Base-by-base conservation (phyloP, 2,797 vertebrate species). In the Valencia hispanica region DNA sequence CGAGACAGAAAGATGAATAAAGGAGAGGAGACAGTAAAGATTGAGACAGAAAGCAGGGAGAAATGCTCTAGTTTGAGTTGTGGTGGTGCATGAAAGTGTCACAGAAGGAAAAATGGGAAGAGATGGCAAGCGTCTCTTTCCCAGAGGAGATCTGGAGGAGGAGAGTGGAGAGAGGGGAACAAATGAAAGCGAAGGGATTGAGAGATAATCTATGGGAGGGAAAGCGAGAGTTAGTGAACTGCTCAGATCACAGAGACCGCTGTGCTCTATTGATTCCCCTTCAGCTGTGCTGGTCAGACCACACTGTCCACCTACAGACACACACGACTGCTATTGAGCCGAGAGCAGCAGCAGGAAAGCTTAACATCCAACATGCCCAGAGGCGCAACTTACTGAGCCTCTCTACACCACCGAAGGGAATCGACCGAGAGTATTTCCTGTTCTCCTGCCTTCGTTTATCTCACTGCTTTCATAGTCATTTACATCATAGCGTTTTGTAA, bases 171-270 rank as follows among this genome's bases (percentile, higher is more conserved):
- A 73, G 69, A 53, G 48, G 63, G 82, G 80, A 73, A 81, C 76
- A 69, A 81, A 82, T 59, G 84, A 84, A 81, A 79, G 84, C 30
- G 18, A 59, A 47, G 78, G 41, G 84, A 78, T 79, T 87, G 91
- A 91, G 81, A 80, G 84, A 83, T 92, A 87, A 93, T 93, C 92
- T 89, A 88, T 87, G 82, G 77, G 79, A 85, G 82, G 79, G 85
- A 79, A 83, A 83, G 87, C 79, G 71, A 53, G 68, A 73, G 80
- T 80, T 20, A 73, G 87, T 82, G 90, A 92, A 90, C 91, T 87
- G 89, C 88, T 91, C 45, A 81, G 86, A 93, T 92, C 91, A 90
- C 86, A 90, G 74, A 57, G 82, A 73, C 82, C 61, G 71, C 83
- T 86, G 90, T 51, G 86, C 84, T 86, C 80, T 84, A 93, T 91